Conservation (phyloP, 2,888 invertebrate species). For the Hirtodrosophila cameraria region DNA sequence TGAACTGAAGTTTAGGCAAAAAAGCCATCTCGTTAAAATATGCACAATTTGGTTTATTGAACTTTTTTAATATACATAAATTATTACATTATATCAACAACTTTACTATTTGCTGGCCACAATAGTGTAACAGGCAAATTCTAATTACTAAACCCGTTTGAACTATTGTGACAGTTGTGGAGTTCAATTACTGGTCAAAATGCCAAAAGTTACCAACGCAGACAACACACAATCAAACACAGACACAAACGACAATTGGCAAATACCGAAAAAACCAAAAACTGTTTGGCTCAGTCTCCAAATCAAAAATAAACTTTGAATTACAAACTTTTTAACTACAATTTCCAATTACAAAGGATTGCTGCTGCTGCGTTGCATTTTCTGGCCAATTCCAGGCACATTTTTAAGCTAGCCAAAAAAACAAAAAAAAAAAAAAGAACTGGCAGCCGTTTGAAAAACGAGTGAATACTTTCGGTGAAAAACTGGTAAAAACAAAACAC, state of each 20-base stretch:
- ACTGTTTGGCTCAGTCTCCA: constrained; percentile 23
- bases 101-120: constrained; percentile 11
- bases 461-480: constrained; percentile 42
- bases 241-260: constrained; percentile 24
- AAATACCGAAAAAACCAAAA: constrained; percentile 35
- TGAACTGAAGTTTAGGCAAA: background rate
- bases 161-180: constrained; percentile 60
- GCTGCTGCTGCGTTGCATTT: constrained; percentile 31
- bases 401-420: constrained; percentile 12
- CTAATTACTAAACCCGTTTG: constrained; percentile 58
- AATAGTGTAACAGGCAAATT: constrained; percentile 43
- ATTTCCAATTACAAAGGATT: constrained; percentile 74
- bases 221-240: constrained; percentile 19
- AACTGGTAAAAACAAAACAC: constrained; percentile 30
- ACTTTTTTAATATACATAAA: constrained; percentile 24
- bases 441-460: constrained; percentile 1
- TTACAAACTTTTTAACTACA: constrained; percentile 70
- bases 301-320: constrained; percentile 70
- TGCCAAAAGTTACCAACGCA: constrained; percentile 53
- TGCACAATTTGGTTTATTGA: background rate
- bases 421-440: background rate
- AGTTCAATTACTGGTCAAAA: constrained; percentile 68
- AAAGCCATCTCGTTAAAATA: background rate
- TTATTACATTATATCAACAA: constrained; percentile 10
- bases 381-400: constrained; percentile 17